Percentiles rank a stretch among this genome's conserved stretches.
These are phyloP conservation scores for Agelas oroides DNA, from an alignment of 37 sponge, comb jelly and placozoan genomes.

Conservation along the genomic window DNA sequence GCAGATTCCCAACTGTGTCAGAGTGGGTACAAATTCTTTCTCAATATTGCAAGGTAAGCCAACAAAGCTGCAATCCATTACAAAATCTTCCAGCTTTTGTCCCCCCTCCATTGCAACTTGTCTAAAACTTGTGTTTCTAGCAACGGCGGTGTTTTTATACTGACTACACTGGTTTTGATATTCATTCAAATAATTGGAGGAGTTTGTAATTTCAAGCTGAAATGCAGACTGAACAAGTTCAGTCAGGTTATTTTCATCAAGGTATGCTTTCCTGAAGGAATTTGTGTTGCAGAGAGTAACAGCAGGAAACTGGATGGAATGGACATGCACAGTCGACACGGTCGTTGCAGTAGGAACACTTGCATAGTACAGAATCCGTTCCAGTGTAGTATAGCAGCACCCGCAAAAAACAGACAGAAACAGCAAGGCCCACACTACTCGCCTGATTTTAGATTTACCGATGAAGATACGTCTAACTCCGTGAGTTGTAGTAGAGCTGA, in stretches of 20 bases:
- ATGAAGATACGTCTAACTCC: slow-evolving; percentile 48
- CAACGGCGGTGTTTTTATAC: neutral
- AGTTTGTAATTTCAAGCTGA: neutral
- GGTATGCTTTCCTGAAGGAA: slow-evolving; percentile 8
- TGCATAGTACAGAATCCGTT: slow-evolving; percentile 1
- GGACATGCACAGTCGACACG: slow-evolving; percentile 1
- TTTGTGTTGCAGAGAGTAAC: slow-evolving; percentile 57
- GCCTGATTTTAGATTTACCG: slow-evolving; percentile 45
- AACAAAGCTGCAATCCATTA: slow-evolving; percentile 9
- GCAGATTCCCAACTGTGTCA: slow-evolving; percentile 15
- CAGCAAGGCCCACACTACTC: slow-evolving; percentile 49
- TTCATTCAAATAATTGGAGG: neutral
- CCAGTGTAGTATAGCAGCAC: slow-evolving; percentile 17
- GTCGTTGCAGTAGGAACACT: slow-evolving; percentile 32
- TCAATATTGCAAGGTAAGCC: neutral
- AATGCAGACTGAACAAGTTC: neutral
- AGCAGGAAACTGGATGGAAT: slow-evolving; percentile 24
- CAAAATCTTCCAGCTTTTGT: slow-evolving; percentile 16
- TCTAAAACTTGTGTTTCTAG: neutral
- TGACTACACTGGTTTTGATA: slow-evolving; percentile 8
- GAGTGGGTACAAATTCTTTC: neutral
- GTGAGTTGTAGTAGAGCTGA: slow-evolving; percentile 48
- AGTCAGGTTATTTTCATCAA: slow-evolving; percentile 22
- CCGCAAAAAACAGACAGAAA: slow-evolving; percentile 5
- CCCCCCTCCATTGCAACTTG: neutral